These are phyloP conservation scores for Lepidocyrtinus sp. DNA, from an alignment of 2,888 invertebrate species.

Conservation along the genomic window DNA sequence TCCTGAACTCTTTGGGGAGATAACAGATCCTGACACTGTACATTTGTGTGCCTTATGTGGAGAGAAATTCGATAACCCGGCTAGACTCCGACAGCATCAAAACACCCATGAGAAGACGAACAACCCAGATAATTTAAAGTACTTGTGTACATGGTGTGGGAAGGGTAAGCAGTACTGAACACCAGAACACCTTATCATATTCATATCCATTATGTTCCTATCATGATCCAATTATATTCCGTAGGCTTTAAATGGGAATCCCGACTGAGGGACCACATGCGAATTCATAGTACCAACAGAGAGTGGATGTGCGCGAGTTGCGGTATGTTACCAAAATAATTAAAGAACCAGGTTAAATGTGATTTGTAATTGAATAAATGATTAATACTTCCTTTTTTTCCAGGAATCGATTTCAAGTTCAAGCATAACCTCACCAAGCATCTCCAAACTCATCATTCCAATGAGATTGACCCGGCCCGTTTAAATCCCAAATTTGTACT, in stretches of 20 bases:
- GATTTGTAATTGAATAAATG: background rate
- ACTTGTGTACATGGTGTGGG: constrained; percentile 32
- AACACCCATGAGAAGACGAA: constrained; percentile 28
- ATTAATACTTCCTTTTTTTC: background rate
- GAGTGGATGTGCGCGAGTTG: background rate
- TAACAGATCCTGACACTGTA: background rate
- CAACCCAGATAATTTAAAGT: constrained; percentile 22
- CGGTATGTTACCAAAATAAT: background rate
- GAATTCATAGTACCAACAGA: background rate
- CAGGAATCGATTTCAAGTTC: background rate
- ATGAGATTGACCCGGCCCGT: background rate
- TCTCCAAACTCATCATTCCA: background rate
- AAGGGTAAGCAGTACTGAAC: constrained; percentile 29
- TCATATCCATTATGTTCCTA: too few relatives aligned
- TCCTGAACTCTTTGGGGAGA: background rate
- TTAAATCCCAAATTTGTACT: background rate
- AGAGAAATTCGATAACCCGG: background rate
- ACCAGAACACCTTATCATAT: too few relatives aligned
- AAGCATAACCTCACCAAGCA: background rate
- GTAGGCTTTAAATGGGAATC: background rate
- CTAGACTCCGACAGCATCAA: background rate
- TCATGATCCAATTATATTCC: too few relatives aligned
- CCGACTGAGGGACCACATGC: background rate
- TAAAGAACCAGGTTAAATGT: background rate
- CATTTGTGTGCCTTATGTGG: constrained; percentile 31